A percentile compares a stretch with the other conserved stretches of the same genome.
phyloP scores from a whole-genome alignment of 2,888 invertebrate genomes.

The Epistrophe grossulariae region DNA sequence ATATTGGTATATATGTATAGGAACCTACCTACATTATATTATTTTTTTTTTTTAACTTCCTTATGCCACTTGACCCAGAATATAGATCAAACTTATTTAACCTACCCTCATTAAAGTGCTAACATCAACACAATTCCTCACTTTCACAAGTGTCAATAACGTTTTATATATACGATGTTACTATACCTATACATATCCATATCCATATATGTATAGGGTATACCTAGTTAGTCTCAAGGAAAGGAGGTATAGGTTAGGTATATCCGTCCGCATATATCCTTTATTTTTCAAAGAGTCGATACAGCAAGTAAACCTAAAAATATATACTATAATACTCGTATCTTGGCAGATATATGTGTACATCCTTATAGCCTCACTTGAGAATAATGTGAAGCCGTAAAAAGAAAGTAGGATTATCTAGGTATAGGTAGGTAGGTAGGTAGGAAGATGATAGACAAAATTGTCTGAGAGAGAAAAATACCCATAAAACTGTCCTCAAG shows the following conservation, averaged over 20 bases:
- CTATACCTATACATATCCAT: background rate
- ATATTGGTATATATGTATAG: too few species aligned
- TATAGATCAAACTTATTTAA: constrained; percentile 62
- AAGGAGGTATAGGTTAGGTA: background rate
- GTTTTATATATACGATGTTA: constrained; percentile 28
- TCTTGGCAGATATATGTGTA: background rate
- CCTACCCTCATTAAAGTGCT: constrained; percentile 67
- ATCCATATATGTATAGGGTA: too few species aligned
- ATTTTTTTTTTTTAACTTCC: constrained; percentile 11
- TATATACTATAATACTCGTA: background rate
- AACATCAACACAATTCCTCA: constrained; percentile 70
- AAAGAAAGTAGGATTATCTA: constrained; percentile 21
- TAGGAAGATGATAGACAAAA: constrained; percentile 14
- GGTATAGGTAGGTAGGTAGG: background rate
- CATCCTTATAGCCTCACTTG: constrained; percentile 48
- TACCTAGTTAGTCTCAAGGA: background rate
- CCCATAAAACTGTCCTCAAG: constrained; percentile 39
- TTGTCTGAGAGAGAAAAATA: background rate
- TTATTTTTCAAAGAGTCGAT: constrained; percentile 27
- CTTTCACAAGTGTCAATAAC: constrained; percentile 70
- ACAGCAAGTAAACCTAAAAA: constrained; percentile 47
- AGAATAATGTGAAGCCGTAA: constrained; percentile 47
- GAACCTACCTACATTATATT: background rate
- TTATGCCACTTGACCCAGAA: constrained; percentile 58
- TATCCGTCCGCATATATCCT: constrained; percentile 10